Evolutionary conservation across 2,113 vertebrate species (phyloP).

Genomic region (Ibidorhyncha struthersii): DNA sequence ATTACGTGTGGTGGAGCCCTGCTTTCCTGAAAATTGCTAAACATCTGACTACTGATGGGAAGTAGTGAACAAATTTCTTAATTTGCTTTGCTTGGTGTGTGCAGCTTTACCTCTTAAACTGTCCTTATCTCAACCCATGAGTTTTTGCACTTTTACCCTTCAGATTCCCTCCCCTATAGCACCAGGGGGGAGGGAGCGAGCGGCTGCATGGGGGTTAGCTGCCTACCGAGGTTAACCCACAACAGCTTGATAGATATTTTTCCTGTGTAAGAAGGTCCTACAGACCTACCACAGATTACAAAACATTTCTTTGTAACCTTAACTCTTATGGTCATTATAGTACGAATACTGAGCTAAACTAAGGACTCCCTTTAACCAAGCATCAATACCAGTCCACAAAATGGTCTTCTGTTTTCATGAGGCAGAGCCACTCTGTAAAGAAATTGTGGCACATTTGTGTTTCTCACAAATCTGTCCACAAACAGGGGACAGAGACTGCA

Average conservation of each 20-base stretch:
- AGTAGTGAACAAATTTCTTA: not conserved
- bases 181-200: accelerated
- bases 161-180: not conserved
- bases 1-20: accelerated
- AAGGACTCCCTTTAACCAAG: not conserved
- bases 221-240: not conserved
- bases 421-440: not conserved
- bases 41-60: not conserved
- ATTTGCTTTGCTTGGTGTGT: not conserved
- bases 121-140: accelerated
- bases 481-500: not conserved
- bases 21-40: not conserved
- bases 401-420: not conserved
- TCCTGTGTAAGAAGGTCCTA: not conserved
- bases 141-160: not conserved
- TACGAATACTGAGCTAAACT: not conserved
- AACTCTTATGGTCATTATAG: not conserved
- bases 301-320: not conserved
- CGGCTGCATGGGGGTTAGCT: accelerated
- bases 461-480: not conserved
- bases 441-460: not conserved
- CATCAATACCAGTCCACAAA: not conserved
- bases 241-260: not conserved
- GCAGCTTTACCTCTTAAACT: not conserved
- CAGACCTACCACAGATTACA: not conserved